Evolutionary conservation across 1,140 invertebrate genomes (phyloP), one percentile per base, ranked within the genome.

Genomic region (Eupristina koningsbergeri): DNA sequence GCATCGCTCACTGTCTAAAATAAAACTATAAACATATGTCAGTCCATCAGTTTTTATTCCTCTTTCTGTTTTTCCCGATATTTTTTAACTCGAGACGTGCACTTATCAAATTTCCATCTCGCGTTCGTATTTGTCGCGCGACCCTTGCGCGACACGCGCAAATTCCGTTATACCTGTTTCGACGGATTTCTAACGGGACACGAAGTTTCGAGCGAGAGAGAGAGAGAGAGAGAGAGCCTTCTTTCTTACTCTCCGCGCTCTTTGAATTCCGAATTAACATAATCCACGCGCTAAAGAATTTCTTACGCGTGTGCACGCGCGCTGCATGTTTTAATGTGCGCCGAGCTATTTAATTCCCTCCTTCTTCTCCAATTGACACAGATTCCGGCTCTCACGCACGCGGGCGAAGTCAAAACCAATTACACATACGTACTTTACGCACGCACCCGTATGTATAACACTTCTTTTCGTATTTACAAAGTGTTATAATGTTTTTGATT

Each of bases 181-280:
- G 82, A 78, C 81, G 79, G 77, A 86, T 64, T 73, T 82, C 85
- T 91, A 91, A 91, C 91, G 91, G 91, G 91, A 91, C 86, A 74
- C 84, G 80, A 88, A 89, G 86, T 87, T 88, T 87, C 85, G 84
- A 86, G 87, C 86, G 87, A 86, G 86, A 81, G n/a, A 50, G 73
- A n/a, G n/a, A n/a, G n/a, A n/a, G n/a, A n/a, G n/a, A n/a, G n/a
- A n/a, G n/a, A n/a, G n/a, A n/a, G n/a, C n/a, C n/a, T n/a, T n/a
- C n/a, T n/a, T n/a, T 50, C 34, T 58, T 11, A 17, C 50, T 15
- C 63, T 36, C 61, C 36, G 19, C 71, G 73, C 61, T 78, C 64
- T 83, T 78, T 83, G 53, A 83, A 69, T 61, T 63, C 86, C 86
- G 86, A 90, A 91, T 92, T 92, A 92, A 87, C 91, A 92, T 92